Evolutionary conservation across 92 coral and sea anemone species (phyloP), one percentile per base, ranked within the genome.

Genomic region (Epizoanthus scotinus): DNA sequence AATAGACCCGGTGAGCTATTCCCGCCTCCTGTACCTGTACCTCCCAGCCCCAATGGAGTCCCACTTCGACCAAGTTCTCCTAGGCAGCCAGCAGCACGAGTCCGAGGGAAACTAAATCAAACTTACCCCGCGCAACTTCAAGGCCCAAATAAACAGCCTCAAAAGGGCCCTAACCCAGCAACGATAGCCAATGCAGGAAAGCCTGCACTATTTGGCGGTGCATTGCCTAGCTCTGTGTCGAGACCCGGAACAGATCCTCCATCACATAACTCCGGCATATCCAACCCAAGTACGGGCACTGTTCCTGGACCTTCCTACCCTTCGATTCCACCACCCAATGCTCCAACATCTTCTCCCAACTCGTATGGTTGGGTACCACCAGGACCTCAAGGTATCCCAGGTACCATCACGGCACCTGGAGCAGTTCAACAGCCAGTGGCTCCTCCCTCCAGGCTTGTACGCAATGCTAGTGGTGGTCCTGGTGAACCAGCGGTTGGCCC

Each of bases 381-480:
- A 1, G 58, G 54, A 0, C 3, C 21, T 6, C 29, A 59, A 21
- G 67, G 22, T 0, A 44, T 8, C 13, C 67, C 44, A 18, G 70
- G 68, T 62, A 52, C 44, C 59, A 55, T 34, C 47, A 59, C 38
- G 14, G 29, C 19, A 17, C 61, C 56, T 3, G 82, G 58, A 34
- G 24, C 13, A 29, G n/a, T 57, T 1, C 53, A 66, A 2, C 38
- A 31, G 47, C 49, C 78, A 36, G n/a, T 31, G 21, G 24, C 64
- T 24, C 29, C 63, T 66, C 85, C 70, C 71, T 78, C 75, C n/a
- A 61, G 75, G 67, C 47, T 15, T 0, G 78, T 53, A 49, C 84
- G 58, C 18, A 81, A 77, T 27, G 75, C 85, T 40, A 67, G 67
- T 13, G 67, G 78, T 73, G 73, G 79, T n/a, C 88, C 63, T 12